Conservation (phyloP, 2,797 vertebrate genomes). For the Philypnodon macrostomus region DNA sequence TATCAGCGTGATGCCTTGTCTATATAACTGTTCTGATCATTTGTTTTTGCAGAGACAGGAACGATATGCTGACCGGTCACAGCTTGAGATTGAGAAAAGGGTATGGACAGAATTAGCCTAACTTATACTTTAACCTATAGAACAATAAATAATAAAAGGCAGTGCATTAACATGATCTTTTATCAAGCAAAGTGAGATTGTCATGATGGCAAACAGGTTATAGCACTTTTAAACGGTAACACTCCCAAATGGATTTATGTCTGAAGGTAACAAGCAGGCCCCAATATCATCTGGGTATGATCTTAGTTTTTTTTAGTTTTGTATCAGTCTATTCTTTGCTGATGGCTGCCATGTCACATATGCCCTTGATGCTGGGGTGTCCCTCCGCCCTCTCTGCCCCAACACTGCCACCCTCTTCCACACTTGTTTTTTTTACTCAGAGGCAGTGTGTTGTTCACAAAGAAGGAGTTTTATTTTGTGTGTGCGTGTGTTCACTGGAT, state of each 20-base stretch:
- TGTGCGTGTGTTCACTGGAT: constrained; percentile 13
- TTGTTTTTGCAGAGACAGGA: constrained; percentile 90
- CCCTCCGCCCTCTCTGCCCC: constrained; percentile 41
- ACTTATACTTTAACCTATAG: neutral
- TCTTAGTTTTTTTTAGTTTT: constrained; percentile 80
- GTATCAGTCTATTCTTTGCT: constrained; percentile 79
- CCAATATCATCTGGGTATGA: constrained; percentile 93
- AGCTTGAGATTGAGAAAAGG: constrained; percentile 99
- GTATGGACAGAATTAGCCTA: constrained; percentile 71
- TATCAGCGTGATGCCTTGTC: neutral
- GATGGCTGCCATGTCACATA: constrained; percentile 79
- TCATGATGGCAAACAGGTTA: constrained; percentile 4
- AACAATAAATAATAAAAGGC: neutral
- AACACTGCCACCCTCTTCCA: constrained; percentile 61
- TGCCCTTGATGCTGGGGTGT: constrained; percentile 41
- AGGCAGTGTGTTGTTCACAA: constrained; percentile 67
- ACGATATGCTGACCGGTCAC: constrained; percentile 94
- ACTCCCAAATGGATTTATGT: constrained; percentile 85
- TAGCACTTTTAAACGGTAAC: constrained; percentile 53
- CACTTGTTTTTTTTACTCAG: constrained; percentile 49
- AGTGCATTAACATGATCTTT: neutral
- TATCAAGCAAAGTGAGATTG: constrained; percentile 4
- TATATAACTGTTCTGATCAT: constrained; percentile 3
- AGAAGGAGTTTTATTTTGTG: constrained; percentile 23
- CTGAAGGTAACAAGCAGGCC: constrained; percentile 97